Evolutionary conservation across 2,797 vertebrate genomes (phyloP), one percentile per base, ranked within the genome.

Genomic region (Simalia tracyae): DNA sequence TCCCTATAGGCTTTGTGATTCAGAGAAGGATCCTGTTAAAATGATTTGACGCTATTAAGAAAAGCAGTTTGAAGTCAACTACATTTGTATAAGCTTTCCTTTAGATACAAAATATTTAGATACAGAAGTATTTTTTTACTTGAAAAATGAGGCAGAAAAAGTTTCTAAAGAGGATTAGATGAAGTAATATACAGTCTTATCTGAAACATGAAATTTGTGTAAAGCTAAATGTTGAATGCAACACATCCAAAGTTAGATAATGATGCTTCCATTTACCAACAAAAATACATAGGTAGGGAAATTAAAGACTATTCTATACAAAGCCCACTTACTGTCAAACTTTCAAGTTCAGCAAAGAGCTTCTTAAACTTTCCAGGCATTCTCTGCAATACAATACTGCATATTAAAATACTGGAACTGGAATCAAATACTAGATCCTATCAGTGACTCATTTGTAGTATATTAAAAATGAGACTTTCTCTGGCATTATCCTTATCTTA

Each of bases 1-100:
- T 99, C 99, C 97, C 99, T 98, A 97, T 99, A 99, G 97, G 98
- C 98, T 97, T 99, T 99, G 97, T 99, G 99, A 97, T 99, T 99
- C 96, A 99, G 97, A 15, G 99, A 99, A 61, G 99, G 99, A 96
- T 99, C 99, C 99, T 99, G 97, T 92, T 96, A 96, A 97, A 97
- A 96, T 95, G 97, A 97, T 96, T 97, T 96, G 93, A 96, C 95
- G 93, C 93, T 42, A 94, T 94, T 94, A 96, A 97, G 42, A 76
- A 94, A 76, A 94, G 91, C 94, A 96, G 94, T 96, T 95, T 92
- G 91, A 96, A 96, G 95, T 94, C 95, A 90, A 94, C 95, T 93
- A 95, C 1, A 0, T 63, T 90, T 92, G 92, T 92, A 96, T 89
- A 95, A 95, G 94, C 94, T 92, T 94, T 81, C 4, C 17, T 60